Evolutionary conservation across 1,140 invertebrate species (phyloP), one percentile per base, ranked within the genome.

Genomic region (Drosophila virilis): DNA sequence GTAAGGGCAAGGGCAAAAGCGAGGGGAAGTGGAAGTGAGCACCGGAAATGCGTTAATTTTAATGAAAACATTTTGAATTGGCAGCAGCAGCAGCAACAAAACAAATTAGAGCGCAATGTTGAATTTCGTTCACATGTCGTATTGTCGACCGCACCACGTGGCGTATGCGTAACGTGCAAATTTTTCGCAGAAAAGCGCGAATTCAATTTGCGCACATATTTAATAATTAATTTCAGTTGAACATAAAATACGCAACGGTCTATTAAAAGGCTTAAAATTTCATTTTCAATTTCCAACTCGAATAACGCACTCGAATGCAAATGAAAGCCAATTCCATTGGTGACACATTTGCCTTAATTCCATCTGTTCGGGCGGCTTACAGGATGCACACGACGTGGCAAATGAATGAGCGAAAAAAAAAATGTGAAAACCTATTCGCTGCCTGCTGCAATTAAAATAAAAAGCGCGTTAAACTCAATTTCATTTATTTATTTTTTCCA

Each of bases 181-280:
- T 54, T 8, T 17, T 55, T 50, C 50, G 9, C 33, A 48, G 8
- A 54, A 61, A 46, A 64, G 48, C 51, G 45, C 10, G 64, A 80
- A 86, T 86, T 89, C 65, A 88, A 88, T 88, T 86, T 83, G 76
- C 51, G 46, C 69, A 69, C 45, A 59, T 65, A 77, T 89, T 83
- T 51, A 86, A 86, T 86, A 74, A 86, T 86, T 86, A 71, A 88
- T 77, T 61, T 68, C 52, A 45, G 48, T 57, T 48, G 61, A 66
- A 62, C 52, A 80, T 54, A 76, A 54, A 66, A 38, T 46, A 35
- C 61, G 40, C 66, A 55, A 35, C 55, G 15, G 59, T 43, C 69
- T 71, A 84, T 78, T 70, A 69, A 88, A 76, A 71, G 79, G 79
- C 59, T 80, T 86, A 74, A 68, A 83, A 74, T 71, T 88, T 74